A percentile compares a stretch with the other conserved stretches of the same genome.
phyloP scores from a whole-genome alignment of 1,140 invertebrate species.

The Musca domestica region DNA sequence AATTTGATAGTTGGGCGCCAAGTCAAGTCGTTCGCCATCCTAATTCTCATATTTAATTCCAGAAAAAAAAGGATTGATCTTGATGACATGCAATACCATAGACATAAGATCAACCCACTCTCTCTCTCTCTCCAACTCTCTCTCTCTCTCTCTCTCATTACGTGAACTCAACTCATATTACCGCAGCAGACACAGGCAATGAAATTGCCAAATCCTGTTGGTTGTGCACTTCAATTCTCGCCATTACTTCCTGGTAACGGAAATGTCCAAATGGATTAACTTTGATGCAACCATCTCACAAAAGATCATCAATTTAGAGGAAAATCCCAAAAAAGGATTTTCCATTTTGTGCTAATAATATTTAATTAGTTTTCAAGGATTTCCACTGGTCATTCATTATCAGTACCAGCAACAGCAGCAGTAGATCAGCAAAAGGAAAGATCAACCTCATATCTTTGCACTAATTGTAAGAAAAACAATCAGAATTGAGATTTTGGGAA shows the following conservation, averaged over 20 bases:
- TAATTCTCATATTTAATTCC: too few relatives aligned
- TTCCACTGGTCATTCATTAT: not conserved
- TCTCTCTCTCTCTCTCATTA: constrained; percentile 2
- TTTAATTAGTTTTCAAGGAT: constrained; percentile 22
- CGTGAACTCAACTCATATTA: not conserved
- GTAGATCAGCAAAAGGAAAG: not conserved
- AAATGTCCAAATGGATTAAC: constrained; percentile 4
- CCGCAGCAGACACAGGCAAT: not conserved
- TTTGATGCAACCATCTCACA: not conserved
- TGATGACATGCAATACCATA: too few relatives aligned
- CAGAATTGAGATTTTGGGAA: not conserved
- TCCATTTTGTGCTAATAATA: constrained; percentile 10
- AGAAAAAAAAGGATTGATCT: too few relatives aligned
- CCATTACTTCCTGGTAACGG: not conserved
- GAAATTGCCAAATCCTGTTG: not conserved
- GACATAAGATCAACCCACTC: not conserved
- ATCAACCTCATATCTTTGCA: not conserved
- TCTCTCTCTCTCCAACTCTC: too few relatives aligned
- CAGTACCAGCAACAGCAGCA: not conserved
- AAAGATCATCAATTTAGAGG: not conserved
- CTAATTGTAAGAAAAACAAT: constrained; percentile 8
- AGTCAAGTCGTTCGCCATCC: too few relatives aligned
- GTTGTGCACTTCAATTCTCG: not conserved
- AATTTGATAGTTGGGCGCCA: too few relatives aligned
- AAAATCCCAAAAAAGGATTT: constrained; percentile 18